phyloP scores from a whole-genome alignment of 2,113 vertebrate genomes.

The Vanacampus margaritifer region DNA sequence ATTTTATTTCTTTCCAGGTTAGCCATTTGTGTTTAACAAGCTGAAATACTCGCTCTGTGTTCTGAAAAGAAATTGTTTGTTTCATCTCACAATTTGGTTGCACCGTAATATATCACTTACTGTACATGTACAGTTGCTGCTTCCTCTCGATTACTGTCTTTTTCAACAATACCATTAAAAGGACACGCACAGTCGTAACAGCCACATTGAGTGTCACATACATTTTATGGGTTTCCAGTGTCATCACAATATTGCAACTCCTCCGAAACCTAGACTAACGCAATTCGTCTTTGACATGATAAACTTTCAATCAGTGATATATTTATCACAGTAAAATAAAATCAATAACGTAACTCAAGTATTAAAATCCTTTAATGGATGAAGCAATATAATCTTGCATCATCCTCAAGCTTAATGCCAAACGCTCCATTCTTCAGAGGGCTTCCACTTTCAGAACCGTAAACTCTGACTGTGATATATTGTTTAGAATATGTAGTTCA shows the following conservation, averaged over 20 bases:
- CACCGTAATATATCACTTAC: neutral
- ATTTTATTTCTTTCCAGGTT: slow-evolving; percentile 15
- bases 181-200: slow-evolving; percentile 40
- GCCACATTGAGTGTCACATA: slow-evolving; percentile 46
- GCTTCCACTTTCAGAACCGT: slow-evolving; percentile 47
- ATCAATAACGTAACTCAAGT: slow-evolving; percentile 74
- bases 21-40: slow-evolving; percentile 16
- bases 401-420: slow-evolving; percentile 66
- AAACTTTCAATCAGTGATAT: slow-evolving; percentile 74
- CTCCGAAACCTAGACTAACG: slow-evolving; percentile 57
- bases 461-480: slow-evolving; percentile 55
- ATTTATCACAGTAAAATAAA: slow-evolving; percentile 77
- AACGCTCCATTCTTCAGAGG: slow-evolving; percentile 44
- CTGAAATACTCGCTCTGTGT: neutral
- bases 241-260: slow-evolving; percentile 38
- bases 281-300: slow-evolving; percentile 64
- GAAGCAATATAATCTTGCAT: slow-evolving; percentile 73
- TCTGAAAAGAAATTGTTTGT: neutral
- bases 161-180: slow-evolving; percentile 44
- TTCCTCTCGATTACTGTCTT: slow-evolving; percentile 38
- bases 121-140: slow-evolving; percentile 18
- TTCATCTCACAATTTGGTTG: slow-evolving; percentile 6
- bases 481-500: neutral
- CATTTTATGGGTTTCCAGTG: slow-evolving; percentile 54
- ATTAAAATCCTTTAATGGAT: slow-evolving; percentile 78